A percentile compares a stretch with the other conserved stretches of the same genome.
phyloP scores from a whole-genome alignment of 2,113 vertebrate species.

The Gobiocypris rarus region DNA sequence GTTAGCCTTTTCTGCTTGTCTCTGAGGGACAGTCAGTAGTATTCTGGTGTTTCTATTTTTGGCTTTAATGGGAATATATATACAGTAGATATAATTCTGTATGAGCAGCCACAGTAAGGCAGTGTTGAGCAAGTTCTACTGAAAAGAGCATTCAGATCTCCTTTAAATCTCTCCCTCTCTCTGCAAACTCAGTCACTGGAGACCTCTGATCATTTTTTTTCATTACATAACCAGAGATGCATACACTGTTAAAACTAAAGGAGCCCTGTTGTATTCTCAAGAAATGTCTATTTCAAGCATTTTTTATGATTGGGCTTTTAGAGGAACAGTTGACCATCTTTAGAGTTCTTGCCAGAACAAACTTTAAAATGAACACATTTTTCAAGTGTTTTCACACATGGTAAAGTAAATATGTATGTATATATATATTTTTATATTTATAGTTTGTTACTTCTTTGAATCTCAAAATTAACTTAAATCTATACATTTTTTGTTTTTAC shows the following conservation, averaged over 20 bases:
- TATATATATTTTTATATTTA: neutral
- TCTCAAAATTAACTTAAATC: neutral
- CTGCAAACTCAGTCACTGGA: slow-evolving; percentile 12
- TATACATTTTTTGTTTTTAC: too few relatives aligned
- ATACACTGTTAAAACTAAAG: neutral
- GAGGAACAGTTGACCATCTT: neutral
- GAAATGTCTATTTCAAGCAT: neutral
- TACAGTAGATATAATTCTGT: neutral
- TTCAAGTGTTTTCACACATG: too few relatives aligned
- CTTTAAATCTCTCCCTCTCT: neutral
- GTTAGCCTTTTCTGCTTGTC: neutral
- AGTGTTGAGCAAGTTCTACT: slow-evolving; percentile 35
- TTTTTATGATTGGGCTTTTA: neutral
- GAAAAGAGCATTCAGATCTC: neutral
- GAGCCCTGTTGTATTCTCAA: neutral
- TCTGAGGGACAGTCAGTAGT: neutral
- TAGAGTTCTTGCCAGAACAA: neutral
- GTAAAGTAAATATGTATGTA: neutral
- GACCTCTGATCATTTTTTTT: slow-evolving; percentile 15
- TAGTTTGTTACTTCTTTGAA: neutral
- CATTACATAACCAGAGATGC: slow-evolving; percentile 11
- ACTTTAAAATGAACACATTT: neutral
- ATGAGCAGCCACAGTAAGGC: slow-evolving; percentile 35
- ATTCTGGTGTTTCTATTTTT: slow-evolving; percentile 20
- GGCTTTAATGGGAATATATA: slow-evolving; percentile 18